These are phyloP conservation scores for Paramormyrops hopkinsi DNA, from an alignment of 2,797 vertebrate genomes.

Conservation along the genomic window DNA sequence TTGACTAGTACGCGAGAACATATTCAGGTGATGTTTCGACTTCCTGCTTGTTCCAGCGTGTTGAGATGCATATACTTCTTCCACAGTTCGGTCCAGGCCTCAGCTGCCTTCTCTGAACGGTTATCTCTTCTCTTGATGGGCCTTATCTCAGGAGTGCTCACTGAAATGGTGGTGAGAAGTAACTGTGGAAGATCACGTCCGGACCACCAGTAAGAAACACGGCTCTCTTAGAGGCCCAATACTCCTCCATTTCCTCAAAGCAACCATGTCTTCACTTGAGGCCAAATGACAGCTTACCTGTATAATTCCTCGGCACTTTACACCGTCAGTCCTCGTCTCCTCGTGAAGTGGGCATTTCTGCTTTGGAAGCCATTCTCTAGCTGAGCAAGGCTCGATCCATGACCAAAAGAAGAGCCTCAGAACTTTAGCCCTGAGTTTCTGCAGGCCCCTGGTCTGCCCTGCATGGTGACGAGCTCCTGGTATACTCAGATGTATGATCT, in stretches of 20 bases:
- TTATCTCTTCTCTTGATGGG: neutral
- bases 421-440: neutral
- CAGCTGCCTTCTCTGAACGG: neutral
- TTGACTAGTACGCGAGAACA: neutral
- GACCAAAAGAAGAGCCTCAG: neutral
- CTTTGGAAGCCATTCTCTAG: conserved; percentile 2
- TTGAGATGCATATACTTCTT: neutral
- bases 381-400: neutral
- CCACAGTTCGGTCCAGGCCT: neutral
- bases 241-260: conserved; percentile 29
- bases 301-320: conserved; percentile 44
- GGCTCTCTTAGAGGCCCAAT: neutral
- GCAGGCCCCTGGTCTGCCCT: neutral
- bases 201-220: conserved; percentile 28
- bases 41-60: neutral
- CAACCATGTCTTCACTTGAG: conserved; percentile 14
- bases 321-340: conserved; percentile 21
- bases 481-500: neutral
- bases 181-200: neutral
- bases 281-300: conserved; percentile 32
- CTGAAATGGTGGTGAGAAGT: neutral
- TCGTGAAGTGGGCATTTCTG: neutral
- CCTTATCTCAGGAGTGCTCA: conserved; percentile 6
- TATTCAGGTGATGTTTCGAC: neutral
- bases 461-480: neutral